These are phyloP conservation scores for Tor tambroides DNA, from an alignment of 2,113 vertebrate genomes.

Conservation along the genomic window DNA sequence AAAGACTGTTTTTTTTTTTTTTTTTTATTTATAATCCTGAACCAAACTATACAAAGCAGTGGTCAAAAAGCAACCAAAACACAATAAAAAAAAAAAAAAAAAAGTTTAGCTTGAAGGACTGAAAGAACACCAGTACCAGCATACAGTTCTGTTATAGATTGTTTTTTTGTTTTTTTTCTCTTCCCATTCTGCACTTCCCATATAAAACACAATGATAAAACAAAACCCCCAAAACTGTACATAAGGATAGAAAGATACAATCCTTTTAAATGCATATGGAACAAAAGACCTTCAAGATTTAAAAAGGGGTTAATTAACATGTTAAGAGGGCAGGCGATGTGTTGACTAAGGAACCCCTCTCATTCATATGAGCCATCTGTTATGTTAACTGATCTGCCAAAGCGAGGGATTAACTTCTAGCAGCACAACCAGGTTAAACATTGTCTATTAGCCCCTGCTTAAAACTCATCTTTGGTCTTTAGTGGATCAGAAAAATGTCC, in stretches of 20 bases:
- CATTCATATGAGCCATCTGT: constrained; percentile 71
- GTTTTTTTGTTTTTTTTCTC: no score
- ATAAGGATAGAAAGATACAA: constrained; percentile 75
- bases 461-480: constrained; percentile 87
- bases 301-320: constrained; percentile 83
- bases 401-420: constrained; percentile 74
- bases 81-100: constrained; percentile 63
- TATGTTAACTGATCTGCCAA: constrained; percentile 72
- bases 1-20: constrained; percentile 65
- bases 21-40: constrained; percentile 80
- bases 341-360: constrained; percentile 65
- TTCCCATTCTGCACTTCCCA: constrained; percentile 72
- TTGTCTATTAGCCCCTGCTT: constrained; percentile 80
- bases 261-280: constrained; percentile 81
- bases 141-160: constrained; percentile 70
- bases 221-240: constrained; percentile 60
- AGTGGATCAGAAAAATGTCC: constrained; percentile 78
- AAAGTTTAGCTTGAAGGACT: constrained; percentile 56
- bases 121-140: constrained; percentile 55
- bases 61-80: constrained; percentile 79
- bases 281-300: constrained; percentile 78
- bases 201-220: constrained; percentile 67
- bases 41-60: constrained; percentile 91
- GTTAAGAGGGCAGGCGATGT: constrained; percentile 63
- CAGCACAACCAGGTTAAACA: constrained; percentile 73